phyloP scores from a whole-genome alignment of 2,113 vertebrate genomes.

The Pelobates fuscus region DNA sequence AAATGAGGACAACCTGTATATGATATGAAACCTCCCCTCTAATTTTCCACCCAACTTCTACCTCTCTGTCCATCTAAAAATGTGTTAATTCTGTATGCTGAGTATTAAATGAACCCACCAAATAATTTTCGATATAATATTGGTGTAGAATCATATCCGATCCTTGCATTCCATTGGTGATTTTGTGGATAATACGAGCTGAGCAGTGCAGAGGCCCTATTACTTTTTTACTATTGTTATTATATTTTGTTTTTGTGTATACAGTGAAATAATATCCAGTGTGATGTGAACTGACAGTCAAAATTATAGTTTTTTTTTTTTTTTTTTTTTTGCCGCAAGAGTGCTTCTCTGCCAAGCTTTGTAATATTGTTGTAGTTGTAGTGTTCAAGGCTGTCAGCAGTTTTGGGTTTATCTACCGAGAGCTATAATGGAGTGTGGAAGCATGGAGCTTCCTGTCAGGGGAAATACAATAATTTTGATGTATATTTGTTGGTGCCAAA shows the following conservation, averaged over 20 bases:
- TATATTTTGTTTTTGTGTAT: conserved; percentile 62
- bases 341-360: conserved; percentile 79
- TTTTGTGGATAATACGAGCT: conserved; percentile 55
- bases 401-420: conserved; percentile 84
- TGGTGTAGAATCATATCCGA: too few relatives aligned
- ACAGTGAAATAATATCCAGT: conserved; percentile 81
- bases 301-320: conserved; percentile 82
- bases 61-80: too few relatives aligned
- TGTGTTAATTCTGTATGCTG: too few relatives aligned
- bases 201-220: conserved; percentile 68
- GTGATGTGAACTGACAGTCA: conserved; percentile 88
- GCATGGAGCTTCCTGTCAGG: conserved; percentile 81
- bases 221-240: conserved; percentile 68
- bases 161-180: too few relatives aligned
- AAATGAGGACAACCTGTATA: too few relatives aligned
- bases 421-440: conserved; percentile 80
- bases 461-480: conserved; percentile 87
- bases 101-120: too few relatives aligned
- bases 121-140: too few relatives aligned
- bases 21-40: too few relatives aligned
- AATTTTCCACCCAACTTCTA: too few relatives aligned
- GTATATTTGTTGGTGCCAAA: conserved; percentile 84
- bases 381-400: conserved; percentile 85
- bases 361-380: conserved; percentile 82
- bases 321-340: conserved; percentile 72